A percentile compares a stretch with the other conserved stretches of the same genome.
Conservation (phyloP, 2,888 invertebrate genomes). For the Suillia variegata region DNA sequence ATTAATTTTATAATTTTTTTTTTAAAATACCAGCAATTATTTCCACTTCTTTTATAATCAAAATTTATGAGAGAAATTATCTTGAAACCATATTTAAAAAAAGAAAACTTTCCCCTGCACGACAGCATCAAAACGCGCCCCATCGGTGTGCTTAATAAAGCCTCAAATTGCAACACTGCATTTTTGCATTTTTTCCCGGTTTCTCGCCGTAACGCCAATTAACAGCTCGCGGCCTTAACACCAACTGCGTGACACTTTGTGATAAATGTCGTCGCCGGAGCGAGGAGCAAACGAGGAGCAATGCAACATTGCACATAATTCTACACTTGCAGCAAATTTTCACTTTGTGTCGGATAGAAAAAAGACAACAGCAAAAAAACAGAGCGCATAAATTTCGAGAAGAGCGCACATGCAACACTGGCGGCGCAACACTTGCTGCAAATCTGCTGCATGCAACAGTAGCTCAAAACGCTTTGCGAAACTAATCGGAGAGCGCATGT, state of each 20-base stretch:
- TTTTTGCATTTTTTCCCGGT: neutral
- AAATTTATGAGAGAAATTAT: too few relatives aligned
- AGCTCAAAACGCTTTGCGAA: neutral
- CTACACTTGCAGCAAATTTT: neutral
- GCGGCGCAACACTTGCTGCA: slow-evolving; percentile 9
- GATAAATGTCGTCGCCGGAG: slow-evolving; percentile 11
- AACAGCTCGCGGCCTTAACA: neutral
- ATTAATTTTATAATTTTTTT: too few relatives aligned
- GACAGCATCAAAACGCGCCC: too few relatives aligned
- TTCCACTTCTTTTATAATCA: too few relatives aligned
- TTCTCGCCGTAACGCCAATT: neutral
- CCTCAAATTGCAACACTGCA: neutral
- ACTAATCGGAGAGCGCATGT: slow-evolving; percentile 29
- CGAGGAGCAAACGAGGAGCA: too few relatives aligned
- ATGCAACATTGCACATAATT: slow-evolving; percentile 1
- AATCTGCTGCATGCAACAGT: slow-evolving; percentile 17
- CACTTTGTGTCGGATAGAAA: slow-evolving; percentile 3
- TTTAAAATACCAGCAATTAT: too few relatives aligned
- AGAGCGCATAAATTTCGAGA: slow-evolving; percentile 21
- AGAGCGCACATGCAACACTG: neutral
- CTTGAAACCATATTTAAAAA: too few relatives aligned
- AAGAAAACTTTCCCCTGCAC: too few relatives aligned
- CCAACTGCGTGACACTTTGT: slow-evolving; percentile 1
- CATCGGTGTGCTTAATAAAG: neutral
- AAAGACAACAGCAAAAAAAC: slow-evolving; percentile 16